Evolutionary conservation across 2,113 vertebrate genomes (phyloP), one percentile per base, ranked within the genome.

Genomic region (Gobio gobio): DNA sequence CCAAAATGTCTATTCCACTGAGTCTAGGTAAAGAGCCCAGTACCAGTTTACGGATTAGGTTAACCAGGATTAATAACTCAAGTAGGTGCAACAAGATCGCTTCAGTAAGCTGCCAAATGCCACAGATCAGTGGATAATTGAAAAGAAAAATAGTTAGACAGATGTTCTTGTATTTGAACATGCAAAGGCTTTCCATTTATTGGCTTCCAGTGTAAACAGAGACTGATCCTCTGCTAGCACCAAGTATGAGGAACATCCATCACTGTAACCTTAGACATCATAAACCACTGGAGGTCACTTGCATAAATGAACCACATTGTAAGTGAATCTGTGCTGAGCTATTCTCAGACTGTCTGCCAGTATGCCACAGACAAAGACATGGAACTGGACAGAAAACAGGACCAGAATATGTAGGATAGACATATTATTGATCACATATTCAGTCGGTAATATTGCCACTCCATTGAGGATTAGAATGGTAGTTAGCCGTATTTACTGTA

Each of bases 1-100:
- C 22, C 61, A 51, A 7, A 29, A 59, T 49, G 13, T 64, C 43
- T 75, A 18, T n/a, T 74, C 64, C 56, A 49, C 26, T 49, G 29
- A 63, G 36, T 45, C 49, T 73, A 80, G 54, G 70, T 79, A 14
- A 86, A 68, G 18, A 79, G 1, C 77, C 78, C 80, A 47, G 20
- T 64, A 26, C 14, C 7, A 54, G n/a, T 3, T 68, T 26, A 6
- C 47, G 78, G 78, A 83, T 10, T 47, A 68, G 76, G 78, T 58
- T 61, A 82, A 80, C 36, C 89, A 78, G 13, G 85, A 85, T 58
- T 63, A 86, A 88, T 85, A 86, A 85, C 90, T 91, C 88, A 89
- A 54, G n/a, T 63, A 26, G 58, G n/a, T 86, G 86, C 78, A 89
- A 92, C 13, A 29, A 75, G 84, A 85, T 84, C 61, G 58, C 47